These are phyloP conservation scores for Leptoteleia sp. DNA, from an alignment of 1,140 invertebrate species.

Conservation along the genomic window DNA sequence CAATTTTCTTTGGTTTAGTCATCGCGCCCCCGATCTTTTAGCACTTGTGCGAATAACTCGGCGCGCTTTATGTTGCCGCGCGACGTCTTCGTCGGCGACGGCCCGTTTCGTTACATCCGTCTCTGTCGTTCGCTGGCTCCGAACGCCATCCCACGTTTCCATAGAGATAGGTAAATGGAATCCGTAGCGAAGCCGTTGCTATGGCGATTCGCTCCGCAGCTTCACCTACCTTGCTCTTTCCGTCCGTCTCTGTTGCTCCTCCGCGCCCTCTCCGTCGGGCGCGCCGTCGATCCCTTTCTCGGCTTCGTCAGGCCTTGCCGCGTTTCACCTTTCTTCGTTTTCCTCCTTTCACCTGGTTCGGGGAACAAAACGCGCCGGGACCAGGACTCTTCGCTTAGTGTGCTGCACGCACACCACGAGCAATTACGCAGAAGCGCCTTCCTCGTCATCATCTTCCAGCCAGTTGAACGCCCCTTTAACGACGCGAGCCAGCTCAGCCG, in stretches of 20 bases:
- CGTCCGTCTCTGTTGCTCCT: constrained; percentile 53
- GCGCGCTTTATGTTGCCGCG: constrained; percentile 39
- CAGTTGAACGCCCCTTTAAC: constrained; percentile 73
- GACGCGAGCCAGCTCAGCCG: constrained; percentile 72
- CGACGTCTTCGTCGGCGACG: constrained; percentile 15
- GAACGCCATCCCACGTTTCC: constrained; percentile 79
- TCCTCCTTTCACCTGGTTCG: constrained; percentile 46
- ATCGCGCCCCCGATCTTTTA: constrained; percentile 57
- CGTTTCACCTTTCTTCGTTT: constrained; percentile 38
- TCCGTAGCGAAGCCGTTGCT: constrained; percentile 80
- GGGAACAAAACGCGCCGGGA: constrained; percentile 51
- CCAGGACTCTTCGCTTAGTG: no score
- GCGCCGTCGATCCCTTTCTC: constrained; percentile 51
- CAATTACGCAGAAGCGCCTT: constrained; percentile 45
- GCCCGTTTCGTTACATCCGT: constrained; percentile 37
- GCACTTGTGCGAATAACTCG: constrained; percentile 51
- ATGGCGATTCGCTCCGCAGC: constrained; percentile 78
- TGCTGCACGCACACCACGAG: constrained; percentile 41
- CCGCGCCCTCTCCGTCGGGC: constrained; percentile 35
- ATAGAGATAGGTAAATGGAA: constrained; percentile 81
- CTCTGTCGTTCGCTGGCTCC: constrained; percentile 70
- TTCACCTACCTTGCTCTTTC: constrained; percentile 71
- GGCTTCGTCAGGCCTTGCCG: constrained; percentile 24
- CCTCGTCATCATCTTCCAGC: no score
- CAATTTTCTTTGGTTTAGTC: constrained; percentile 37